Evolutionary conservation across 2,113 vertebrate species (phyloP).

Genomic region (Chaetura pelagica): DNA sequence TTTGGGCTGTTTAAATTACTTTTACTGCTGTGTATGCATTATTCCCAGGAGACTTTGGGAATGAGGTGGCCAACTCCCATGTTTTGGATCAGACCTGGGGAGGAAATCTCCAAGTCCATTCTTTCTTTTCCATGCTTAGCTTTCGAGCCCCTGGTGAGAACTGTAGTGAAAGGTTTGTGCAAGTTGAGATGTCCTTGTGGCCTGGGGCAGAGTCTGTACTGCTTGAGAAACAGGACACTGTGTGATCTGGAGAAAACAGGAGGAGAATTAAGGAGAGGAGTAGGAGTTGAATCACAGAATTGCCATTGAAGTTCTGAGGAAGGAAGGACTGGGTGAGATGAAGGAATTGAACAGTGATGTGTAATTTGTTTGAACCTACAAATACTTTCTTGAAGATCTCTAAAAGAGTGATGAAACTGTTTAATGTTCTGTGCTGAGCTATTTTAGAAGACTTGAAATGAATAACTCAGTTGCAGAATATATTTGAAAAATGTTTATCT

Average conservation of each 20-base stretch:
- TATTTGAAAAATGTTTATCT: not conserved
- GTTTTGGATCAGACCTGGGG: not conserved
- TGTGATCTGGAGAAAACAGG: not conserved
- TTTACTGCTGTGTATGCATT: not conserved
- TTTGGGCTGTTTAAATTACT: not conserved
- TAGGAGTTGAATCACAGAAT: not conserved
- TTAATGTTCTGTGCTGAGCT: not conserved
- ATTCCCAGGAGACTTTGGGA: not conserved
- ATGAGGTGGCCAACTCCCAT: accelerated
- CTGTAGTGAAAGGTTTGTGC: not conserved
- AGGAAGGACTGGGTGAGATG: not conserved
- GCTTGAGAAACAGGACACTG: not conserved
- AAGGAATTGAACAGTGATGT: not conserved
- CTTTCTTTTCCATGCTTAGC: not conserved
- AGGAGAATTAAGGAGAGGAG: not conserved
- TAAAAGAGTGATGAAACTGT: not conserved
- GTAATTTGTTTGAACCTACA: not conserved
- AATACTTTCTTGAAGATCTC: not conserved
- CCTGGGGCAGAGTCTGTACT: not conserved
- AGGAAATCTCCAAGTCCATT: not conserved
- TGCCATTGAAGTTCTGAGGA: not conserved
- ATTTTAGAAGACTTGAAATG: not conserved
- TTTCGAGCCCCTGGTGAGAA: not conserved
- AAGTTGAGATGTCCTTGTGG: not conserved
- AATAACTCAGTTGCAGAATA: not conserved